Evolutionary conservation across 2,797 vertebrate species (phyloP).

Genomic region (Catostomus latipinnis): DNA sequence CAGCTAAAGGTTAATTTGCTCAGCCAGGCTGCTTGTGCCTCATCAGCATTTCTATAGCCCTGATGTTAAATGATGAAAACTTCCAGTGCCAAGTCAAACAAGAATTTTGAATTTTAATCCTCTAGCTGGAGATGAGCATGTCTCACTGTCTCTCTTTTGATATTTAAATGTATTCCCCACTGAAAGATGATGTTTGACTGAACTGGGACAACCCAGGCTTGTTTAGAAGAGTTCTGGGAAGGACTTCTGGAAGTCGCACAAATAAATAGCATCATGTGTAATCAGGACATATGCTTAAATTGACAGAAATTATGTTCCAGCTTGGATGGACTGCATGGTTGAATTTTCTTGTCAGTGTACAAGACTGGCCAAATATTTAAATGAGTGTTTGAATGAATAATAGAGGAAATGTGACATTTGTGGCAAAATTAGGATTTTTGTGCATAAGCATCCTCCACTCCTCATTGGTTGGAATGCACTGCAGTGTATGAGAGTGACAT

Average conservation of each 20-base stretch:
- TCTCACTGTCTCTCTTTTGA: constrained; percentile 17
- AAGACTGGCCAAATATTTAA: constrained; percentile 1
- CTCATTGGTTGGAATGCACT: neutral
- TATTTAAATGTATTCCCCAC: constrained; percentile 39
- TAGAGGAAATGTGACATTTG: constrained; percentile 32
- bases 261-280: constrained; percentile 43
- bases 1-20: constrained; percentile 44
- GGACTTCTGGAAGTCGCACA: constrained; percentile 45
- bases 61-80: constrained; percentile 34
- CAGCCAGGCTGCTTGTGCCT: neutral
- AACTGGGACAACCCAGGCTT: constrained; percentile 52
- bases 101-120: constrained; percentile 17
- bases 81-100: constrained; percentile 32
- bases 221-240: constrained; percentile 40
- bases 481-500: neutral
- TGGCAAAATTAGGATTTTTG: constrained; percentile 28
- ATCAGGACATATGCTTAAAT: constrained; percentile 24
- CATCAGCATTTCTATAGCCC: constrained; percentile 29
- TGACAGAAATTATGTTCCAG: constrained; percentile 34
- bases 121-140: constrained; percentile 25
- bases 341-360: constrained; percentile 36
- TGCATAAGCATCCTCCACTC: neutral
- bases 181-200: constrained; percentile 51
- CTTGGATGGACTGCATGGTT: constrained; percentile 13
- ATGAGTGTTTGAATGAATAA: constrained; percentile 28